Evolutionary conservation across 2,113 vertebrate species (phyloP), one percentile per base, ranked within the genome.

Genomic region (Strix uralensis): DNA sequence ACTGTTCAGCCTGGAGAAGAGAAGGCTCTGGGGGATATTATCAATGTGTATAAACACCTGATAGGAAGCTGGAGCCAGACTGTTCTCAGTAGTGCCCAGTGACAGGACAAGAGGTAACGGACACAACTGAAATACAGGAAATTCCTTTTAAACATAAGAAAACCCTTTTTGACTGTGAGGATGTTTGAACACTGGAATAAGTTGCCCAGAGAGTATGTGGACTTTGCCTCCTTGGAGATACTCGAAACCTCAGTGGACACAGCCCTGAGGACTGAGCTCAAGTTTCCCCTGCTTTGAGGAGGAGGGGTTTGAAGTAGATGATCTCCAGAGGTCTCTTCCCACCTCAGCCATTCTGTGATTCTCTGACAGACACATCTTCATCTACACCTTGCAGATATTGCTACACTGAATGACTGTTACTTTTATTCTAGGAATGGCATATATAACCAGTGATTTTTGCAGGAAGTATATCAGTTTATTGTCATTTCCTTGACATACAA

Each of bases 401-500:
- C 21, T 38, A 77, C 40, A 57, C 9, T 36, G 51, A 62, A 58
- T 13, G 16, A 40, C 59, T 84, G 42, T 46, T 86, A 34, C 63
- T 86, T 88, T 94, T 74, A 83, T 88, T 94, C 52, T 23, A 69
- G 70, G 42, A 77, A 81, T 86, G 81, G 54, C 65, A 91, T 51
- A 25, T 63, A 81, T 51, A 73, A 51, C 36, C 57, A 83, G 40
- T 58, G 55, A 44, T 78, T 92, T 80, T 87, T 84, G 42, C 49
- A 78, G 49, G 58, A 77, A 71, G 4, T 23, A 5, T 82, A 85
- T 61, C 46, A 34, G 57, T 75, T 90, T 71, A 81, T 72, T 74
- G 89, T 74, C 13, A 90, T 92, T 90, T 90, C 70, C 58, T 92
- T 95, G 77, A 91, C 78, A 57, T 54, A 74, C 11, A 69, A 77